A percentile compares a stretch with the other conserved stretches of the same genome.
phyloP scores from a whole-genome alignment of 2,888 invertebrate genomes.

The Campoplex capitator region DNA sequence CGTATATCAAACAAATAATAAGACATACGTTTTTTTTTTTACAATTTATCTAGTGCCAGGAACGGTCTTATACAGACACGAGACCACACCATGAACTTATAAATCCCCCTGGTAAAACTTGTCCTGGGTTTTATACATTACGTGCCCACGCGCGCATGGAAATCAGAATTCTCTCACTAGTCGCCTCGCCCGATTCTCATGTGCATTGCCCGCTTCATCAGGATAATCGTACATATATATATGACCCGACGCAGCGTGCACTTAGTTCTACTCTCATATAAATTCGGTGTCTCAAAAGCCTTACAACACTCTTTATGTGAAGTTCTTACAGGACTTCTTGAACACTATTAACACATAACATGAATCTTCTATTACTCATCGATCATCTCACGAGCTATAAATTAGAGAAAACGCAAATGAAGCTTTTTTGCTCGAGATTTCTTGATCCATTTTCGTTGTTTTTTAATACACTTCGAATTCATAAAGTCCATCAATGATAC shows the following conservation, averaged over 20 bases:
- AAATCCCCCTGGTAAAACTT: slow-evolving; percentile 55
- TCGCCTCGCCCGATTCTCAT: slow-evolving; percentile 58
- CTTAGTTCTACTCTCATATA: not conserved
- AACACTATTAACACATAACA: not conserved
- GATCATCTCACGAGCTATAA: not conserved
- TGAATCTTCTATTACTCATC: not conserved
- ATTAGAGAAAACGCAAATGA: not conserved
- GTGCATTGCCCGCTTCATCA: slow-evolving; percentile 31
- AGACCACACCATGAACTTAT: slow-evolving; percentile 49
- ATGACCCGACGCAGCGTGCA: not conserved
- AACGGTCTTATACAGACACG: slow-evolving; percentile 11
- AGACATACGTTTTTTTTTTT: not conserved
- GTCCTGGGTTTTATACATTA: slow-evolving; percentile 52
- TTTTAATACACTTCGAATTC: no score
- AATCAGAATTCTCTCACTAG: slow-evolving; percentile 60
- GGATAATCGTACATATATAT: slow-evolving; percentile 9
- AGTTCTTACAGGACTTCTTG: not conserved
- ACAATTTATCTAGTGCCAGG: slow-evolving; percentile 11
- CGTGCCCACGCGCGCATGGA: slow-evolving; percentile 63
- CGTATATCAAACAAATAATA: not conserved
- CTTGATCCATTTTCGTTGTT: not conserved
- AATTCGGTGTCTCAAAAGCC: slow-evolving; percentile 1
- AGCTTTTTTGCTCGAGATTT: not conserved
- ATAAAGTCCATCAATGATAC: no score
- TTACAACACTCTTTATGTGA: not conserved